These are phyloP conservation scores for Chrysopilus asiliformis DNA, from an alignment of 2,888 invertebrate genomes.

Conservation along the genomic window DNA sequence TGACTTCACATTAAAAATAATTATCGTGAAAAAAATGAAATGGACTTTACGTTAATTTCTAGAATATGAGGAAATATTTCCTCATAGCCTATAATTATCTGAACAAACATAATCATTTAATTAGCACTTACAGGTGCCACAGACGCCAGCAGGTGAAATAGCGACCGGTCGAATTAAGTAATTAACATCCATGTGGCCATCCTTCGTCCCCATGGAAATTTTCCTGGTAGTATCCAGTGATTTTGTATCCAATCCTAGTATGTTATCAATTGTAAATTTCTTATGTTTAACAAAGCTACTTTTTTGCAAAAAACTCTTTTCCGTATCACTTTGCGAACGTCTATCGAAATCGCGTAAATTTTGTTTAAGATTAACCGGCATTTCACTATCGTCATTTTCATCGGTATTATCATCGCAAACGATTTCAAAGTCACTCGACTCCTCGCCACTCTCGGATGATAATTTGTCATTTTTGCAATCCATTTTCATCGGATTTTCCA, in stretches of 20 bases:
- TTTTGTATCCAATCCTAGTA: slow-evolving; percentile 19
- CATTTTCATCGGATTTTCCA: too few species aligned
- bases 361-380: background rate
- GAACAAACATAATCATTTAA: too few species aligned
- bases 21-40: too few species aligned
- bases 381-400: background rate
- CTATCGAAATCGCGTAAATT: too few species aligned
- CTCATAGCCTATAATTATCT: too few species aligned
- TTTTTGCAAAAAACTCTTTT: slow-evolving; percentile 10
- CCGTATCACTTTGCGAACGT: slow-evolving; percentile 5
- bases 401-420: slow-evolving; percentile 16
- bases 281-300: slow-evolving; percentile 13
- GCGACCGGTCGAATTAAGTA: slow-evolving; percentile 13
- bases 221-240: too few species aligned
- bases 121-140: slow-evolving; percentile 18
- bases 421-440: slow-evolving; percentile 16
- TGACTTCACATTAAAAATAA: too few species aligned
- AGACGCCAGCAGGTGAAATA: slow-evolving; percentile 16
- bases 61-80: too few species aligned
- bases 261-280: slow-evolving; percentile 25
- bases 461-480: background rate
- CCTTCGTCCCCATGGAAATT: slow-evolving; percentile 4
- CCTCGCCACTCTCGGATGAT: slow-evolving; percentile 9
- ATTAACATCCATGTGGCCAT: background rate
- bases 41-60: too few species aligned